Base-by-base conservation (phyloP, 2,113 vertebrate species). In the Gallinago undulata region DNA sequence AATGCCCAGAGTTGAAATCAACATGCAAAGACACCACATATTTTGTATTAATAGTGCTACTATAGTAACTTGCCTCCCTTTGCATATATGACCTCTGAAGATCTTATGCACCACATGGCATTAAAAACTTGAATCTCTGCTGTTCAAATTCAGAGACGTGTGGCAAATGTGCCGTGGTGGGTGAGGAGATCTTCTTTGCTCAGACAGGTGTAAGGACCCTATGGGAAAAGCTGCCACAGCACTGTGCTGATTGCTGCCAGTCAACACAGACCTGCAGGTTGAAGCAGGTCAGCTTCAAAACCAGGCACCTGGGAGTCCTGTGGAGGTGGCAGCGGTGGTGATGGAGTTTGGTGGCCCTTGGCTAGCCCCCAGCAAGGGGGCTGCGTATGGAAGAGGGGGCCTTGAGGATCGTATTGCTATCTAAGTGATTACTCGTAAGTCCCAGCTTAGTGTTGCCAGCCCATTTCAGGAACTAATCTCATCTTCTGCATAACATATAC, bases 281-380 rank as follows among this genome's bases (percentile, higher is more conserved):
- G 16, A 59, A 72, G 37, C 37, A 64, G 10, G 14, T 75, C 43
- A 41, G 39, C 27, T 60, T 73, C 1, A 0, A 53, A 72, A 70
- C 16, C 14, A 66, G 10, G 45, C 1, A 2, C 60, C 17, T 55
- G 43, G 16, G 30, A 72, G 30, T 10, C 53, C 14, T 0, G 1
- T 7, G 22, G 18, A 45, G 15, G 4, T 5, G 23, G 9, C 21
- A 37, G 16, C 16, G 7, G 23, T 48, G 25, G 17, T 0, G 0
- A 6, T 21, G 45, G 45, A 80, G 10, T 16, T 80, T 23, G 35
- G 31, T 48, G 35, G n/a, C 39, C 31, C 39, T 60, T 66, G 60
- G 33, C 39, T 56, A 90, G 63, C 14, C 35, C 16, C 9, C 27
- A 19, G 19, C 0, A 1, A 63, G 27, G 21, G 17, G 8, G 6